These are phyloP conservation scores for Arrhamphus sclerolepis DNA, from an alignment of 2,797 vertebrate species.

Conservation along the genomic window DNA sequence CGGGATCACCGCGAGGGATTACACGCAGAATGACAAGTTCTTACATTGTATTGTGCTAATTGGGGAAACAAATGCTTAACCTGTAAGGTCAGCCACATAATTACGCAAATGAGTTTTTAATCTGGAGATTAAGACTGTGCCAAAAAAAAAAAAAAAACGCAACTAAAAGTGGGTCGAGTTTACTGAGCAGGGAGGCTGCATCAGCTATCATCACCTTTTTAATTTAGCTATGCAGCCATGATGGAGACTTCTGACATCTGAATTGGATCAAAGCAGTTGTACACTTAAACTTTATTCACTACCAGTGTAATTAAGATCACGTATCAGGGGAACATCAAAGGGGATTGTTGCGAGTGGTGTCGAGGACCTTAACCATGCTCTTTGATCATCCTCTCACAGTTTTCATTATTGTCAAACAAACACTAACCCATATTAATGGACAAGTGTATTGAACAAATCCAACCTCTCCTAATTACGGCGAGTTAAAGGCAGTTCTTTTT, in stretches of 20 bases:
- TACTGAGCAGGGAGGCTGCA: slow-evolving; percentile 4
- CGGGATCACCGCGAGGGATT: not conserved
- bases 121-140: slow-evolving; percentile 49
- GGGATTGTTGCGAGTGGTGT: slow-evolving; percentile 22
- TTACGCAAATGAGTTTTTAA: slow-evolving; percentile 60
- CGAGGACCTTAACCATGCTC: slow-evolving; percentile 40
- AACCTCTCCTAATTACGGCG: slow-evolving; percentile 50
- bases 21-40: not conserved
- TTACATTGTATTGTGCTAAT: slow-evolving; percentile 15
- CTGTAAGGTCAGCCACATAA: slow-evolving; percentile 38
- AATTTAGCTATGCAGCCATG: slow-evolving; percentile 24
- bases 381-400: slow-evolving; percentile 51
- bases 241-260: slow-evolving; percentile 54
- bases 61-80: slow-evolving; percentile 51
- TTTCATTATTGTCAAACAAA: slow-evolving; percentile 61
- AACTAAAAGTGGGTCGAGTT: slow-evolving; percentile 46
- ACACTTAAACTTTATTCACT: slow-evolving; percentile 20
- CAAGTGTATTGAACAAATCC: slow-evolving; percentile 41
- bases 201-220: slow-evolving; percentile 34
- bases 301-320: slow-evolving; percentile 41
- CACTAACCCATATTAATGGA: slow-evolving; percentile 45
- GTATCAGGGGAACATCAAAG: slow-evolving; percentile 55
- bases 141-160: not conserved
- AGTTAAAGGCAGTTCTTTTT: slow-evolving; percentile 51
- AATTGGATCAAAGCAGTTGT: slow-evolving; percentile 47